Percentiles rank a stretch among this genome's conserved stretches.
phyloP scores from a whole-genome alignment of 2,113 vertebrate genomes.

The Petromus typicus region DNA sequence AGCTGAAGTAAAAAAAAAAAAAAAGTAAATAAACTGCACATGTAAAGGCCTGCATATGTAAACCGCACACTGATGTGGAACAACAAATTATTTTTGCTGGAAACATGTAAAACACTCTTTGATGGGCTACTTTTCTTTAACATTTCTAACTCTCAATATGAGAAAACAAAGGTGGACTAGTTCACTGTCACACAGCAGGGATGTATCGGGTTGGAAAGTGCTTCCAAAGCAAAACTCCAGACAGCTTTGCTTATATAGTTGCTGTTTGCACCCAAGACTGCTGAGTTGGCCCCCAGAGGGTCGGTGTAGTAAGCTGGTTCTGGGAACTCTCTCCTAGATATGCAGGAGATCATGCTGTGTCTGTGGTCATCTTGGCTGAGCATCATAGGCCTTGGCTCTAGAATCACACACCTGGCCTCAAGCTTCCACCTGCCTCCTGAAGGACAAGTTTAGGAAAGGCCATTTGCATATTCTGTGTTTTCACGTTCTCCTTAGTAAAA shows the following conservation, averaged over 20 bases:
- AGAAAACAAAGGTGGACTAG: not conserved
- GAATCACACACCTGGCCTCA: not conserved
- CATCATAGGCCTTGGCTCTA: fast-evolving
- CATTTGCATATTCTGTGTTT: not conserved
- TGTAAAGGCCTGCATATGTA: not conserved
- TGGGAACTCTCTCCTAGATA: not conserved
- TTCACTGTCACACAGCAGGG: not conserved
- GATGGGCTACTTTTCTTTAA: conserved; percentile 4
- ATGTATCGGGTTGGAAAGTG: not conserved
- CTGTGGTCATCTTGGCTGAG: not conserved
- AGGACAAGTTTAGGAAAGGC: not conserved
- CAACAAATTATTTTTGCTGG: not conserved
- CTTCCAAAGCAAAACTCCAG: not conserved
- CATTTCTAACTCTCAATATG: not conserved
- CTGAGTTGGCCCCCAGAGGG: not conserved
- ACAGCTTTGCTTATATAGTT: not conserved
- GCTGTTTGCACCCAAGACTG: not conserved
- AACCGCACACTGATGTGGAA: not conserved
- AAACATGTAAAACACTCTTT: not conserved
- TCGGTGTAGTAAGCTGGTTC: not conserved
- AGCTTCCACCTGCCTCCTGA: not conserved
- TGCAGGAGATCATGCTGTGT: not conserved
- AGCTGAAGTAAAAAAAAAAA: conserved; percentile 34
- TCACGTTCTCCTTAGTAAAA: conserved; percentile 18
- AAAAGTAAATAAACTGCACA: not conserved